Evolutionary conservation across 2,797 vertebrate species (phyloP).

Genomic region (Sebastes variabilis): DNA sequence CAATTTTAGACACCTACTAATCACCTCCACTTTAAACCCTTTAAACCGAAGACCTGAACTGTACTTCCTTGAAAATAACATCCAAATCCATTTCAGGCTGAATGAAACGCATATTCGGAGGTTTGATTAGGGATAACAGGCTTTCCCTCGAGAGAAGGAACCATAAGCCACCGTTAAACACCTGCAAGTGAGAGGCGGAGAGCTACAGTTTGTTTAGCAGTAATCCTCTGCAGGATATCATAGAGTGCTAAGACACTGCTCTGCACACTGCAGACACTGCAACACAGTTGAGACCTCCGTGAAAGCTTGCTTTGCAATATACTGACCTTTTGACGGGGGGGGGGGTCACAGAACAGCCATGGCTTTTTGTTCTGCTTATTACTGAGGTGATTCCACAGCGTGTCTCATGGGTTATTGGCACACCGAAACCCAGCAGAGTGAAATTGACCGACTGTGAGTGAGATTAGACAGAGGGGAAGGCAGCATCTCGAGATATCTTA

Average conservation of each 20-base stretch:
- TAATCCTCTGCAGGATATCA: constrained; percentile 10
- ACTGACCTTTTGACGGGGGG: constrained; percentile 3
- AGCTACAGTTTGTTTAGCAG: constrained; percentile 8
- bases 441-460: constrained; percentile 13
- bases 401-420: constrained; percentile 22
- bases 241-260: background rate
- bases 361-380: constrained; percentile 42
- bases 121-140: constrained; percentile 25
- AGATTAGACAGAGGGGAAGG: constrained; percentile 9
- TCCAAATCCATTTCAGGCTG: constrained; percentile 4
- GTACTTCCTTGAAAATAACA: background rate
- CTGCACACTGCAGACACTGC: background rate
- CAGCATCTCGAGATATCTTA: background rate
- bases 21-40: background rate
- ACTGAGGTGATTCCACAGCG: constrained; percentile 5
- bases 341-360: constrained; percentile 11
- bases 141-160: background rate
- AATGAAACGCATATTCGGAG: background rate
- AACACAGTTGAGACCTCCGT: background rate
- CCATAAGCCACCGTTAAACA: constrained; percentile 20
- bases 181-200: background rate
- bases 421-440: constrained; percentile 16
- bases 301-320: constrained; percentile 21
- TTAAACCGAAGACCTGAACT: background rate
- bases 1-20: background rate